Percentiles rank a stretch among this genome's conserved stretches.
phyloP scores from a whole-genome alignment of 2,113 vertebrate species.

The Oncorhynchus tshawytscha region DNA sequence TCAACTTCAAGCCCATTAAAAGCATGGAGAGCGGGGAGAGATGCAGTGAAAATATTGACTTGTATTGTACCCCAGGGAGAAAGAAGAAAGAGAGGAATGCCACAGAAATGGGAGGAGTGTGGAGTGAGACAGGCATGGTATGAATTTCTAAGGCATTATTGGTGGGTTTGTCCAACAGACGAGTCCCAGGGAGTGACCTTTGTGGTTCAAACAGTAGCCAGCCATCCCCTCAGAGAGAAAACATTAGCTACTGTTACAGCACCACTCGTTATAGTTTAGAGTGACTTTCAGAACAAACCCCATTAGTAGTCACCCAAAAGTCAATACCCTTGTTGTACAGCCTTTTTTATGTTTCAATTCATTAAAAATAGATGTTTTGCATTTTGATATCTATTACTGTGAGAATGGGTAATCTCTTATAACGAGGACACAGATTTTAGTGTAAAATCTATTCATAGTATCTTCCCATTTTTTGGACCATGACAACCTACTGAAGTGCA shows the following conservation, averaged over 20 bases:
- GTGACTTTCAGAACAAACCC: too few relatives aligned
- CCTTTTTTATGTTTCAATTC: too few relatives aligned
- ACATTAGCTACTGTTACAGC: background rate
- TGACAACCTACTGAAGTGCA: too few relatives aligned
- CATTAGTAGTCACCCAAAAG: too few relatives aligned
- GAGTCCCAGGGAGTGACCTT: background rate
- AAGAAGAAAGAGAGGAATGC: constrained; percentile 27
- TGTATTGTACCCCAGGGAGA: constrained; percentile 21
- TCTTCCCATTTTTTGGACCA: too few relatives aligned
- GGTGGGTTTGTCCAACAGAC: background rate
- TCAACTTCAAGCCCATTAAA: constrained; percentile 60
- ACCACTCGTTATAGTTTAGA: background rate
- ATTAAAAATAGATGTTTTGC: too few relatives aligned
- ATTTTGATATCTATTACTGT: too few relatives aligned
- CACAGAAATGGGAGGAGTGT: constrained; percentile 29
- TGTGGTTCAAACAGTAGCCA: background rate
- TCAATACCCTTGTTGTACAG: too few relatives aligned
- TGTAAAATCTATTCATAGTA: too few relatives aligned
- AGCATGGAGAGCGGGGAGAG: constrained; percentile 48
- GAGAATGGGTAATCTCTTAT: too few relatives aligned
- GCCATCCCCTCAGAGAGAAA: background rate
- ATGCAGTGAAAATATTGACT: constrained; percentile 58
- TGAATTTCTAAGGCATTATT: constrained; percentile 23
- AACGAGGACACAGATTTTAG: too few relatives aligned
- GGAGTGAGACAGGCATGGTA: constrained; percentile 8